Conservation (phyloP, 2,888 invertebrate genomes). For the Micoletzkya japonica region DNA sequence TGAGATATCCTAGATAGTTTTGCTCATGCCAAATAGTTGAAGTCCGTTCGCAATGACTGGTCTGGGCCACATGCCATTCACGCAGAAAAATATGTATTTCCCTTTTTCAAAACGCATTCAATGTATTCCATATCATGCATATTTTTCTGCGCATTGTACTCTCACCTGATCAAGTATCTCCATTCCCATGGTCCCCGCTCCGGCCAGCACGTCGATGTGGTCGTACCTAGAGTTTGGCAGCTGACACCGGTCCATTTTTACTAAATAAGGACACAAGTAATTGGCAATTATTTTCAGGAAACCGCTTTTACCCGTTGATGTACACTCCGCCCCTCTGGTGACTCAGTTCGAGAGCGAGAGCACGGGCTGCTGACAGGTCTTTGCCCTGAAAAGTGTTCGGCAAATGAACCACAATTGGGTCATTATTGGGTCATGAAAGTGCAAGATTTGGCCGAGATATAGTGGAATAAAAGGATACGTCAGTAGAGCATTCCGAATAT, state of each 20-base stretch:
- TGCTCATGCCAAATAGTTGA: too few species aligned
- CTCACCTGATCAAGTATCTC: constrained; percentile 83
- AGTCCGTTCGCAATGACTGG: too few species aligned
- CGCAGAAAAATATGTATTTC: background rate
- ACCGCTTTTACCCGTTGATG: constrained; percentile 39
- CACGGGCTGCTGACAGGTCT: constrained; percentile 69
- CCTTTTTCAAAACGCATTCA: background rate
- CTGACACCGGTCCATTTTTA: constrained; percentile 75
- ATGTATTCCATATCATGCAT: too few species aligned
- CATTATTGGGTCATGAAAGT: too few species aligned
- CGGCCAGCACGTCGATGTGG: constrained; percentile 90
- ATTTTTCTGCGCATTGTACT: too few species aligned
- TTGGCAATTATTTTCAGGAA: too few species aligned
- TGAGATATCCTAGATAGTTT: too few species aligned
- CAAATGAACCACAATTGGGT: too few species aligned
- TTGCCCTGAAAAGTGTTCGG: constrained; percentile 70
- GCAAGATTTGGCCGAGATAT: too few species aligned
- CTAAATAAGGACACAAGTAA: too few species aligned
- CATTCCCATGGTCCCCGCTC: constrained; percentile 87
- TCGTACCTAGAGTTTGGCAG: constrained; percentile 72
- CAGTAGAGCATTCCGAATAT: too few species aligned
- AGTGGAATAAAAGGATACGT: too few species aligned
- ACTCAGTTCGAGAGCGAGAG: constrained; percentile 77
- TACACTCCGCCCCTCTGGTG: constrained; percentile 70
- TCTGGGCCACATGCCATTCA: background rate